Evolutionary conservation across 2,113 vertebrate species (phyloP).

Genomic region (Nycticorax nycticorax): DNA sequence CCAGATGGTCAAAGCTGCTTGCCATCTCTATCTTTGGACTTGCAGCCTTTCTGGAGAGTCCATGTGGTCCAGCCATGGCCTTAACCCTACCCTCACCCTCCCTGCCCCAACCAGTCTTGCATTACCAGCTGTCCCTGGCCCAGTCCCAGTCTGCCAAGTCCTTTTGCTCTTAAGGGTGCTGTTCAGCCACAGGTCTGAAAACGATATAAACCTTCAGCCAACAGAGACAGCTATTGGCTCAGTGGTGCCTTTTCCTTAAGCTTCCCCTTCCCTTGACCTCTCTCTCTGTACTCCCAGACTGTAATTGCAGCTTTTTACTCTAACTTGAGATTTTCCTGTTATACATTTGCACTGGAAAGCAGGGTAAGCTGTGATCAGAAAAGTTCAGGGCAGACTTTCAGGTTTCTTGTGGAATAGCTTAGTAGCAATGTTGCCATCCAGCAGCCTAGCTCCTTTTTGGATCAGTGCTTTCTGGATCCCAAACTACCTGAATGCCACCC

Average conservation of each 20-base stretch:
- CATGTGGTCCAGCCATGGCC: neutral
- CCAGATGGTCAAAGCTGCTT: neutral
- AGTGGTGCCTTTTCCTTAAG: neutral
- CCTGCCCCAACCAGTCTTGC: neutral
- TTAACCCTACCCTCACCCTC: neutral
- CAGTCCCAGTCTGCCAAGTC: neutral
- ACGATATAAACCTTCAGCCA: neutral
- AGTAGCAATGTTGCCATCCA: accelerated
- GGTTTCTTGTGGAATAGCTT: neutral
- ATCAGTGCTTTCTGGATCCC: neutral
- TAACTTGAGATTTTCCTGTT: neutral
- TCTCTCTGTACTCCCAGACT: neutral
- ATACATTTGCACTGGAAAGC: neutral
- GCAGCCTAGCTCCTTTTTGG: neutral
- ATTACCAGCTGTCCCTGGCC: neutral
- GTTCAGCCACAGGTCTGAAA: neutral
- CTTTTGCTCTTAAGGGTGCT: neutral
- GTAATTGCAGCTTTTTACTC: neutral
- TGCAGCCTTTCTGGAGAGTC: neutral
- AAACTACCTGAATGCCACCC: neutral
- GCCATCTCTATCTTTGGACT: neutral
- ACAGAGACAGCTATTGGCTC: neutral
- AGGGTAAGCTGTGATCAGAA: neutral
- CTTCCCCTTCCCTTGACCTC: constrained; percentile 26
- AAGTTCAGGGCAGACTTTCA: neutral